These are phyloP conservation scores for Patella vulgata DNA, from an alignment of 1,140 invertebrate genomes.

Conservation along the genomic window DNA sequence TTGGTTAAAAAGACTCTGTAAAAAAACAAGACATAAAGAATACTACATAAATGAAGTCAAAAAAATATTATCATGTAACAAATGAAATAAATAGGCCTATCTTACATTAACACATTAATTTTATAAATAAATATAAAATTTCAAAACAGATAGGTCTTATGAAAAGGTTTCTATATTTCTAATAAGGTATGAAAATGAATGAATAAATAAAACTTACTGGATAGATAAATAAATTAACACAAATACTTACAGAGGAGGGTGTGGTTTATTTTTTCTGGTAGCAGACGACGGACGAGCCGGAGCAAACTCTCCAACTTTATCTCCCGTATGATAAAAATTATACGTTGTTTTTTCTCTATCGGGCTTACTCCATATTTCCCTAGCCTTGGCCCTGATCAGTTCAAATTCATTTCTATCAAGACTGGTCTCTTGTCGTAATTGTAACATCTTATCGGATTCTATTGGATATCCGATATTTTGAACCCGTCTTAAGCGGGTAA, in stretches of 20 bases:
- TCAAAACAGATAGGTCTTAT: no score
- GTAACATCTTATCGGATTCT: constrained; percentile 40
- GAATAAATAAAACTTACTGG: background rate
- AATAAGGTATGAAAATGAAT: no score
- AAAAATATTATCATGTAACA: no score
- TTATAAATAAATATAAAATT: no score
- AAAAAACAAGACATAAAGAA: background rate
- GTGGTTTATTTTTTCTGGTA: constrained; percentile 54
- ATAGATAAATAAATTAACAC: background rate
- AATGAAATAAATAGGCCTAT: no score
- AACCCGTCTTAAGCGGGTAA: constrained; percentile 42
- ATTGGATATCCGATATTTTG: constrained; percentile 47
- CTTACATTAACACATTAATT: no score
- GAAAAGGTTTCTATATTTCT: no score
- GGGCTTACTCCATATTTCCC: constrained; percentile 42
- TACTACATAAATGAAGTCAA: background rate
- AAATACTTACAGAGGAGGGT: constrained; percentile 53
- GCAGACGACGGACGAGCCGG: constrained; percentile 38
- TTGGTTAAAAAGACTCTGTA: constrained; percentile 58
- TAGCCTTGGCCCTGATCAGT: constrained; percentile 45
- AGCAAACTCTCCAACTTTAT: background rate
- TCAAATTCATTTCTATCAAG: constrained; percentile 36
- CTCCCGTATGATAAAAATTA: constrained; percentile 31
- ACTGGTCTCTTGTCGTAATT: constrained; percentile 19
- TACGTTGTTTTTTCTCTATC: constrained; percentile 46